Evolutionary conservation across 2,113 vertebrate genomes (phyloP).

Genomic region (Brachyhypopomus occidentalis): DNA sequence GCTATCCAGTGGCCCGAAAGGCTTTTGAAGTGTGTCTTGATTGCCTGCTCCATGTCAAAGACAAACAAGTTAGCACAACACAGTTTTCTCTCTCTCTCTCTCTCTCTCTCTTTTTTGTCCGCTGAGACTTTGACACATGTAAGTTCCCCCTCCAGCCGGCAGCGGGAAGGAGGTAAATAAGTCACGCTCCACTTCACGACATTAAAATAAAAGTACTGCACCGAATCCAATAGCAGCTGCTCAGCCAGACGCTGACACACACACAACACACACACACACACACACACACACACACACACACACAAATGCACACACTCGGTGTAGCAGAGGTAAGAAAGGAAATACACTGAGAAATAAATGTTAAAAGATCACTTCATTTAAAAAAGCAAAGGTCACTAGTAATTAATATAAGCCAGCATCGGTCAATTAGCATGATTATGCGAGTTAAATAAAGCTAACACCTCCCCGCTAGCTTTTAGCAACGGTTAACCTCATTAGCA

Average conservation of each 20-base stretch:
- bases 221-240: constrained; percentile 30
- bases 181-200: constrained; percentile 40
- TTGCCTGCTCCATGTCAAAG: constrained; percentile 30
- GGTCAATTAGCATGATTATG: not conserved
- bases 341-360: not conserved
- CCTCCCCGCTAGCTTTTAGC: not conserved
- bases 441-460: not conserved
- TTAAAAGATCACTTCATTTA: not conserved
- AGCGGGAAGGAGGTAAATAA: constrained; percentile 39
- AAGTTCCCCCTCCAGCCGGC: not conserved
- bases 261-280: not conserved
- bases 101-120: constrained; percentile 23
- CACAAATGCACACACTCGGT: too few species aligned
- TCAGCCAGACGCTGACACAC: constrained; percentile 14
- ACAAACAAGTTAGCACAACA: constrained; percentile 21
- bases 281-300: too few species aligned
- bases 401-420: not conserved
- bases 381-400: not conserved
- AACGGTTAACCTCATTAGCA: too few species aligned
- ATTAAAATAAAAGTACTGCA: constrained; percentile 33
- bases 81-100: not conserved
- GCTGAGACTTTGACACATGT: constrained; percentile 24
- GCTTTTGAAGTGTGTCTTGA: constrained; percentile 35
- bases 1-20: constrained; percentile 20
- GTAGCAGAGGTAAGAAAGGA: not conserved